Base-by-base conservation (phyloP, 2,113 vertebrate species). In the Montifringilla adamsi region DNA sequence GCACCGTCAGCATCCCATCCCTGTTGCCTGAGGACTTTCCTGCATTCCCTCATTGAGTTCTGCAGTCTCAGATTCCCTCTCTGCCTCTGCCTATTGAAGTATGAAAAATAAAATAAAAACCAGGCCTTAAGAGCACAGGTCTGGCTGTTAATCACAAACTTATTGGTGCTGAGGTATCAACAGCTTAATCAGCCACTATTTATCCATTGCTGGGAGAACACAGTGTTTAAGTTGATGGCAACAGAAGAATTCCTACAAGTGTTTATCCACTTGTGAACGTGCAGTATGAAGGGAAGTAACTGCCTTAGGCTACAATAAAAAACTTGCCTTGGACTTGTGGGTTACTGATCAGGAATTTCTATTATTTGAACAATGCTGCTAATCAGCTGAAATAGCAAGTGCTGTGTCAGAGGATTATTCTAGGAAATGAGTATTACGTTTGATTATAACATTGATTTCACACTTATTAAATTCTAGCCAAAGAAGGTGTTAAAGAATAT, bases 371-470 rank as follows among this genome's bases (percentile, higher is more conserved):
- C 58, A 85, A 84, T 88, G 78, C 33, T 56, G 89, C 74, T 95
- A 91, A 96, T 91, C 93, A 94, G 77, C 86, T 96, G 91, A 94
- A 94, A 73, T 78, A 87, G 67, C 72, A 92, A 84, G 68, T 90
- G 89, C 84, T 94, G 44, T 85, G 84, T 91, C 87, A 90, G 90
- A 95, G 93, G 91, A 96, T 97, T 97, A 96, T 83, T 95, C 86
- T 83, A 53, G 88, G 93, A 93, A 95, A 95, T 89, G 56, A 95
- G 89, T 82, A 96, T 94, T 95, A 84, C 0, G 0, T 91, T 97
- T 96, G 95, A 96, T 92, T 92, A 87, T 94, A 96, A 80, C 93
- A 96, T 83, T 96, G 96, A 90, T 96, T 97, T 96, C 10, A 4
- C 93, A 94, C 78, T 95, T 95, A 96, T 95, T 96, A 97, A 95